phyloP scores from a whole-genome alignment of 2,113 vertebrate genomes.

The Salvelinus fontinalis region DNA sequence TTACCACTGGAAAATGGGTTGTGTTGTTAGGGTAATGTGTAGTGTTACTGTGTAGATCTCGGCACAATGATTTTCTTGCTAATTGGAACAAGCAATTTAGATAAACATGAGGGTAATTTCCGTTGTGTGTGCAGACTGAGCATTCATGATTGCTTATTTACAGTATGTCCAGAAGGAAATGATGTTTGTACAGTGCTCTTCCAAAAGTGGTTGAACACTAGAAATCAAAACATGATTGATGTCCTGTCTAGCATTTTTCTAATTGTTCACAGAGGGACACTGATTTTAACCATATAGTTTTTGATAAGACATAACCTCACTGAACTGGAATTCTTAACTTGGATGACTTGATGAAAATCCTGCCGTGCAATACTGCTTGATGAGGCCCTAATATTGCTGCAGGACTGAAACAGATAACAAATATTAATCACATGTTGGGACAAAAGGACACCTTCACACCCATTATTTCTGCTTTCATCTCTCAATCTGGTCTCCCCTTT shows the following conservation, averaged over 20 bases:
- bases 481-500: conserved; percentile 34
- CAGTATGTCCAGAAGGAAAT: conserved; percentile 18
- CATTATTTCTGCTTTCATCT: conserved; percentile 35
- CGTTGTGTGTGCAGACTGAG: conserved; percentile 6
- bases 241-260: conserved; percentile 31
- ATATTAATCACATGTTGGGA: conserved; percentile 32
- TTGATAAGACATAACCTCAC: conserved; percentile 37
- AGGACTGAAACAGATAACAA: conserved; percentile 29
- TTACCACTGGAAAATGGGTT: conserved; percentile 24
- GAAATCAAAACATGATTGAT: conserved; percentile 53
- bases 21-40: not conserved
- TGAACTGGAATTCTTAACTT: conserved; percentile 26
- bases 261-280: conserved; percentile 24
- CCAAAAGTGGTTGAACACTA: no score
- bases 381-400: conserved; percentile 26
- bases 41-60: not conserved
- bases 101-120: conserved; percentile 32
- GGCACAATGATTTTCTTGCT: not conserved
- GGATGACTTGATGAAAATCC: conserved; percentile 24
- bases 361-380: conserved; percentile 17
- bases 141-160: conserved; percentile 11
- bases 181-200: conserved; percentile 27
- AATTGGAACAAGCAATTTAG: not conserved
- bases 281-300: conserved; percentile 35
- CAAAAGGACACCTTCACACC: conserved; percentile 20